These are phyloP conservation scores for Drosophila athabasca DNA, from an alignment of 1,140 invertebrate species.

Conservation along the genomic window DNA sequence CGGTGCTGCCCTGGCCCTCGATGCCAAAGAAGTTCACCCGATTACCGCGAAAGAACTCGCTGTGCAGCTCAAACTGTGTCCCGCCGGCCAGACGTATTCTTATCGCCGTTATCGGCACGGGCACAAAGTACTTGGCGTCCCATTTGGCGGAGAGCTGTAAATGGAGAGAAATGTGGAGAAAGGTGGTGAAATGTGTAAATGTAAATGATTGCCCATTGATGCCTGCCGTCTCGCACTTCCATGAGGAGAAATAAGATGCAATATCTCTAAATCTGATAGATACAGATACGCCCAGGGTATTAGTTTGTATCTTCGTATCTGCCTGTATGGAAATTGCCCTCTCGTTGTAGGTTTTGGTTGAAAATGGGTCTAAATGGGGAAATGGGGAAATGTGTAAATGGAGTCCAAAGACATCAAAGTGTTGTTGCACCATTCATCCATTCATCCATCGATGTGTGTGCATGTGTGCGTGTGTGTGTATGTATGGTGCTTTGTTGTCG, in stretches of 20 bases:
- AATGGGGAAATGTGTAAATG: too few relatives aligned
- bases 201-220: neutral
- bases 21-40: slow-evolving; percentile 67
- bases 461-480: slow-evolving; percentile 5
- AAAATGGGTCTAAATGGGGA: too few relatives aligned
- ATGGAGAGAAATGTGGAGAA: too few relatives aligned
- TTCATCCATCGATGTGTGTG: neutral
- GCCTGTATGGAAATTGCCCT: too few relatives aligned
- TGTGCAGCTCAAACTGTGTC: slow-evolving; percentile 47
- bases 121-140: slow-evolving; percentile 38
- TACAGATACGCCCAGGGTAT: too few relatives aligned
- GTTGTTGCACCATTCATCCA: slow-evolving; percentile 4
- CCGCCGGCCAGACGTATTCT: slow-evolving; percentile 38
- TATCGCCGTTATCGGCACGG: slow-evolving; percentile 38
- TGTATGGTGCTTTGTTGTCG: slow-evolving; percentile 21
- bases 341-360: too few relatives aligned
- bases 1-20: slow-evolving; percentile 31
- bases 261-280: too few relatives aligned
- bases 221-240: too few relatives aligned
- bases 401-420: too few relatives aligned
- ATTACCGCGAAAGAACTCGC: slow-evolving; percentile 60
- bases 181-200: neutral
- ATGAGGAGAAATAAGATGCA: too few relatives aligned
- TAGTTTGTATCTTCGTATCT: too few relatives aligned
- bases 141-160: slow-evolving; percentile 51